phyloP scores from a whole-genome alignment of 2,113 vertebrate species.

The Eudyptes chrysolophus region DNA sequence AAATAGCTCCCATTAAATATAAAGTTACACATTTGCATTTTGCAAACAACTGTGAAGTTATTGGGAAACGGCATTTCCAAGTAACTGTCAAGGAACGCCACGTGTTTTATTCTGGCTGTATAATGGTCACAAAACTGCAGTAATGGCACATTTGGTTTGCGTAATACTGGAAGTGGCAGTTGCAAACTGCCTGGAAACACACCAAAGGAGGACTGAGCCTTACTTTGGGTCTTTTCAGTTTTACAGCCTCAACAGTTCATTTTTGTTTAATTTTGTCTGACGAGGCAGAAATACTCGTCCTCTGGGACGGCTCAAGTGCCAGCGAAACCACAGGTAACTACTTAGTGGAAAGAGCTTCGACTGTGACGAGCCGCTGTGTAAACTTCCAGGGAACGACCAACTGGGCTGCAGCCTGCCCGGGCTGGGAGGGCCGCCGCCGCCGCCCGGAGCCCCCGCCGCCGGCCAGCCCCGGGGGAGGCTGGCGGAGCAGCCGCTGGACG shows the following conservation, averaged over 20 bases:
- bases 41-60: fast-evolving
- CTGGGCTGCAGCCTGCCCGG: too few relatives aligned
- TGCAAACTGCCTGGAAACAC: neutral
- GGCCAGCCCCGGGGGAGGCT: neutral
- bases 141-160: fast-evolving
- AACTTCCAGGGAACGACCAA: neutral
- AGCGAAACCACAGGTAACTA: neutral
- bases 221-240: neutral
- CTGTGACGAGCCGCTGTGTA: fast-evolving
- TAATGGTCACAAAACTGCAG: neutral
- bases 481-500: too few relatives aligned
- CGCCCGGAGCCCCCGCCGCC: too few relatives aligned
- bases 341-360: fast-evolving
- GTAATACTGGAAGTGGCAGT: too few relatives aligned
- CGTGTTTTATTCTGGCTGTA: neutral
- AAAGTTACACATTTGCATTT: neutral
- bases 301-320: neutral
- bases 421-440: neutral
- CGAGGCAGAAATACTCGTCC: fast-evolving
- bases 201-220: neutral
- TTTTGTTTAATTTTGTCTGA: neutral
- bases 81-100: neutral
- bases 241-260: neutral
- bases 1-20: neutral
- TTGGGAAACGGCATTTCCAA: neutral